Evolutionary conservation across 2,888 invertebrate genomes (phyloP), one percentile per base, ranked within the genome.

Genomic region (Timandra comae): DNA sequence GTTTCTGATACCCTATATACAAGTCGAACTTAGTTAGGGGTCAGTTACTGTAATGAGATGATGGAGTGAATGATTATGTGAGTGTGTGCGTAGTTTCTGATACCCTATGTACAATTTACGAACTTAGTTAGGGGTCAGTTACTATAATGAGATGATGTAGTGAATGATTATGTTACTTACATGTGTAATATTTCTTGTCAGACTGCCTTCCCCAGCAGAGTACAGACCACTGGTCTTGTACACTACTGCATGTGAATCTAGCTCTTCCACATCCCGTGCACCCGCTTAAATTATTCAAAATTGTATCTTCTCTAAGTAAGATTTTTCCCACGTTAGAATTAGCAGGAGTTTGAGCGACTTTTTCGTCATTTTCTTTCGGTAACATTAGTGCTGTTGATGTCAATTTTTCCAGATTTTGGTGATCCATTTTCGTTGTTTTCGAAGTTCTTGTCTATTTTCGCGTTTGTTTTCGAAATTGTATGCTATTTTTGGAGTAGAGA

Each of bases 201-300:
- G 76, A 63, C 12, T 74, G 66, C 29, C 68, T 53, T 0, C 85
- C 85, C 85, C 85, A 85, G 37, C 85, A 85, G 1, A 85, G 38
- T 8, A 70, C 75, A 0, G 80, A 75, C 80, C 81, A 84, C 41
- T 79, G 71, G 2, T 63, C 69, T 31, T 74, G 71, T 0, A 77
- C 73, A 2, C 75, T 75, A 0, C 65, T 56, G 53, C 85, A 85
- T 0, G 74, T 62, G 12, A 84, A 79, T 37, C 74, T 73, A 0
- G 73, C 62, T 5, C 59, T 57, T 0, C 80, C 77, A 40, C 85
- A 84, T 0, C 76, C 74, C 0, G 75, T 71, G 41, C 82, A 84
- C 0, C 81, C 81, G 1, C 65, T 67, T 0, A 81, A 22, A 24
- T 69, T 73, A 0, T 72, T 63, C 19, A 82, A 36, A 5, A 82